Evolutionary conservation across 2,888 invertebrate species (phyloP), one percentile per base, ranked within the genome.

Genomic region (Poecilobothrus nobilitatus): DNA sequence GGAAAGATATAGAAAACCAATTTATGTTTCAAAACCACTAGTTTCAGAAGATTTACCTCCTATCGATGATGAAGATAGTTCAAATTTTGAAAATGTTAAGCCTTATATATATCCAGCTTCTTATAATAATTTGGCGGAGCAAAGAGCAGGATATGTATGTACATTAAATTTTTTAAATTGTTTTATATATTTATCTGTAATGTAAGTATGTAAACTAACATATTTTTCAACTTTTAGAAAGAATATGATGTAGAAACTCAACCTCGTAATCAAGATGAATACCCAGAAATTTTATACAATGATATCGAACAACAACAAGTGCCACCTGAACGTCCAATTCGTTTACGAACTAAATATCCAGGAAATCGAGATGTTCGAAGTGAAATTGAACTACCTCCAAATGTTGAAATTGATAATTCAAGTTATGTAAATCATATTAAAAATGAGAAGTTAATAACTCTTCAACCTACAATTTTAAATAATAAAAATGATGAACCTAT

Each of bases 341-440:
- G 75, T 18, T 69, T 80, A 67, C 75, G 80, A 21, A 77, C 76
- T 63, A 81, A 82, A 71, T 81, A 82, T 73, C 80, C 81, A 1
- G 77, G 74, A 3, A 81, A 78, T 74, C 76, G 82, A 7, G 81
- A 80, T 70, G 78, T 82, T 53, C 78, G 82, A 65, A 82, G 82
- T 67, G 80, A 78, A 69, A 69, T 74, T 61, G 72, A 68, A n/a
- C 6, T 53, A 6, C 53, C 18, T 53, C 6, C 53, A 18, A 12
- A 8, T 68, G 67, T 71, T 72, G 71, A 70, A 69, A 70, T 75
- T 71, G 69, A 53, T 15, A 18, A 66, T 68, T 74, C 66, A 72
- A 71, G 71, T 44, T 69, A 15, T 8, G 37, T 4, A 5, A 21
- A 37, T 34, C 2, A n/a, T 34, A n/a, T 6, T 18, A 15, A 22